A percentile compares a stretch with the other conserved stretches of the same genome.
phyloP scores from a whole-genome alignment of 2,888 invertebrate species.

The Colletes collaris region DNA sequence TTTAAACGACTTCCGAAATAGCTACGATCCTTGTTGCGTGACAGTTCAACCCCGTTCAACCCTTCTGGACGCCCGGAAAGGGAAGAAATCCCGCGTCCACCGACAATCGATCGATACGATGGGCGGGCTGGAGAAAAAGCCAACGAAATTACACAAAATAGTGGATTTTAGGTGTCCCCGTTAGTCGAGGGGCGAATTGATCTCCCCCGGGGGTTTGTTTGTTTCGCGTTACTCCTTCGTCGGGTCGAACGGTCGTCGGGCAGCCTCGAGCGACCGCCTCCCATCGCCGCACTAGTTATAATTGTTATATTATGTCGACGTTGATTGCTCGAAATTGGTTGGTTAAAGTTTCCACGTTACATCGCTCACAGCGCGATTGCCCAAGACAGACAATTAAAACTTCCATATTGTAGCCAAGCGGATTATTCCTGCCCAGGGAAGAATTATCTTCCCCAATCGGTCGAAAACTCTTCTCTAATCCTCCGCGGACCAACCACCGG shows the following conservation, averaged over 20 bases:
- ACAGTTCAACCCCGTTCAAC: neutral
- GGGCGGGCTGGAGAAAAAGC: slow-evolving; percentile 3
- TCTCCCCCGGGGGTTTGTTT: slow-evolving; percentile 36
- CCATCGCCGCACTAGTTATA: slow-evolving; percentile 23
- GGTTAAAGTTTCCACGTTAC: slow-evolving; percentile 36
- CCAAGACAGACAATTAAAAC: slow-evolving; percentile 32
- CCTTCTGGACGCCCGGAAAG: neutral
- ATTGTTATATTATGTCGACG: slow-evolving; percentile 40
- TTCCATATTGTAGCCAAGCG: slow-evolving; percentile 8
- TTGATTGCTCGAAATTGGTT: slow-evolving; percentile 32
- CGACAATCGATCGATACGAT: slow-evolving; percentile 30
- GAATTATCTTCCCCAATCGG: slow-evolving; percentile 15
- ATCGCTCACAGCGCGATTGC: slow-evolving; percentile 1
- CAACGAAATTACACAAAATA: slow-evolving; percentile 51
- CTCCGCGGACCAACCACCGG: slow-evolving; percentile 1
- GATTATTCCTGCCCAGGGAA: slow-evolving; percentile 20
- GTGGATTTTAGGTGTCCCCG: slow-evolving; percentile 13
- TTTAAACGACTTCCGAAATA: no score
- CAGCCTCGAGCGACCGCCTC: neutral
- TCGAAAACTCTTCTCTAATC: slow-evolving; percentile 8
- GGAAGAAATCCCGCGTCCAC: slow-evolving; percentile 15
- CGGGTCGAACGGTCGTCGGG: neutral
- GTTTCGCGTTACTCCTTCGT: slow-evolving; percentile 32
- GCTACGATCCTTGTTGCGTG: no score
- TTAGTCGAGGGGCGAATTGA: slow-evolving; percentile 19